Base-by-base conservation (phyloP, 1,140 invertebrate genomes). In the Plodia interpunctella region DNA sequence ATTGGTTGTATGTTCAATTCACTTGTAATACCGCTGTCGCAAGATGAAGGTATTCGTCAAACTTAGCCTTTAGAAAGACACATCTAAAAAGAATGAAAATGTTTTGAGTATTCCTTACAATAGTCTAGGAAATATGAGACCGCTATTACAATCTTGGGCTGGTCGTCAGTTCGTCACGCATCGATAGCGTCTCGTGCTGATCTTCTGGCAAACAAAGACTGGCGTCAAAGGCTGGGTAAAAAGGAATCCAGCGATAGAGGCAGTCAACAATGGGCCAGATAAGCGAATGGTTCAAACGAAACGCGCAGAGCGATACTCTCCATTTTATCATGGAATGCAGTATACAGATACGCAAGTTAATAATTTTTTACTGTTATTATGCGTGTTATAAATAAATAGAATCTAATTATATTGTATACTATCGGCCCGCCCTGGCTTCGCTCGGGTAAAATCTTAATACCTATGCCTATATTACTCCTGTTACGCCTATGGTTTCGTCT, bases 171-270 rank as follows among this genome's bases (percentile, higher is more conserved):
- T 50, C 49, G 51, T 54, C 38, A 76, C 76, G 83, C 75, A 77
- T 78, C 74, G 74, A 69, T 76, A 71, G 70, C 61, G 76, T 77
- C 82, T 84, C 80, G 83, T 86, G 80, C 78, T 77, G 76, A 82
- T 88, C 79, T 83, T 76, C 70, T 63, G 73, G 78, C 83, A 85
- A 87, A 85, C 84, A 88, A 84, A 82, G 80, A 71, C 63, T 70
- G 72, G 76, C 80, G 78, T 88, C 85, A 88, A 88, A 88, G 83
- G 82, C 79, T 73, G 78, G 83, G 78, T 83, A 80, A 83, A 88
- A 88, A 88, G 82, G 83, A 88, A 85, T 83, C 85, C 83, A 80
- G 82, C 84, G 85, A 86, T 86, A 86, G 75, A 88, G 83, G 81
- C 80, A 87, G 83, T 81, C 83, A 82, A 88, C 85, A 88, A 86